phyloP scores from a whole-genome alignment of 2,888 invertebrate species.

The Bombyx huttoni region DNA sequence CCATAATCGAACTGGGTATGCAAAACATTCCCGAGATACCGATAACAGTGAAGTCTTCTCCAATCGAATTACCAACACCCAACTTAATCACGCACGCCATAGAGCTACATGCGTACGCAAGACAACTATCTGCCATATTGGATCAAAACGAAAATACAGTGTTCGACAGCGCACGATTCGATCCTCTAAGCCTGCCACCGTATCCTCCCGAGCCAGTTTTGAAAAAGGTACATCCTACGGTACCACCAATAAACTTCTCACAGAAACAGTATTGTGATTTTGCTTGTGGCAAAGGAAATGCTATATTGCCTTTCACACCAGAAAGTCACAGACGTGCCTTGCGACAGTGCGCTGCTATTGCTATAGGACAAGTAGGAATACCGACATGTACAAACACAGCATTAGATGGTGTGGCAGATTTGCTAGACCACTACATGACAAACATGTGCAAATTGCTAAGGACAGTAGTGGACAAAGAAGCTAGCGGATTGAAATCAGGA shows the following conservation, averaged over 20 bases:
- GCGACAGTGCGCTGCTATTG: conserved; percentile 56
- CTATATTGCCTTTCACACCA: conserved; percentile 53
- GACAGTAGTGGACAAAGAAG: conserved; percentile 52
- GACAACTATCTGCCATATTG: conserved; percentile 43
- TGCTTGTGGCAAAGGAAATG: conserved; percentile 51
- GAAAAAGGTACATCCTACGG: conserved; percentile 39
- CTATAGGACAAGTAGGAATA: conserved; percentile 54
- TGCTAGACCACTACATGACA: conserved; percentile 48
- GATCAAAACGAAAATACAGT: conserved; percentile 47
- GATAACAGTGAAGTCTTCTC: conserved; percentile 55
- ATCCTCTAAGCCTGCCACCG: conserved; percentile 39
- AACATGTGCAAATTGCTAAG: conserved; percentile 59
- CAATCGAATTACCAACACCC: conserved; percentile 53
- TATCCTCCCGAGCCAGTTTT: conserved; percentile 43
- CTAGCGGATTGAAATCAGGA: conserved; percentile 47
- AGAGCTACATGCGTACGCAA: conserved; percentile 46
- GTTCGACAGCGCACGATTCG: conserved; percentile 41
- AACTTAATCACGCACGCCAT: conserved; percentile 63
- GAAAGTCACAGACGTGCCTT: conserved; percentile 59
- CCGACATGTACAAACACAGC: conserved; percentile 50
- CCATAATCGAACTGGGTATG: conserved; percentile 64
- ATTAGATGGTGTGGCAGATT: conserved; percentile 46
- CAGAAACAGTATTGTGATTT: conserved; percentile 59
- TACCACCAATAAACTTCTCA: conserved; percentile 49
- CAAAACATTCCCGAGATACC: conserved; percentile 66